Base-by-base conservation (phyloP, 2,888 invertebrate genomes). In the Odontothrips loti region DNA sequence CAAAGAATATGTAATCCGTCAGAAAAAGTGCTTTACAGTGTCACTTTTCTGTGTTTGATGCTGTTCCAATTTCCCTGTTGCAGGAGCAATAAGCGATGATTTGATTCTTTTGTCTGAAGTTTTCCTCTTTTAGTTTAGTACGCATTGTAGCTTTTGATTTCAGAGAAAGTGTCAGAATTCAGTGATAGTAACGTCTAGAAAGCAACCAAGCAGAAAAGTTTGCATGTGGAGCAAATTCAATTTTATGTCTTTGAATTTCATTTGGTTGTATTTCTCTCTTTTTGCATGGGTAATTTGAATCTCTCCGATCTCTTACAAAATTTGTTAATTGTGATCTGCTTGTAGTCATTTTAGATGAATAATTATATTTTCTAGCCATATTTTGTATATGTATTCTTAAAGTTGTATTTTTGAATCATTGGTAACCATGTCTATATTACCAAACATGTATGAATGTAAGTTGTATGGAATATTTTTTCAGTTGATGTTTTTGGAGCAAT, bases 311-410 rank as follows among this genome's bases (percentile, higher is more conserved):
- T 68, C 68, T 68, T n/a, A 23, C 68, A 23, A 68, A 68, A 68
- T 23, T 23, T 23, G n/a, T n/a, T 11, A 68, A 68, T 10, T 68
- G 68, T 68, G 68, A 68, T 68, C 68, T 68, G 68, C 68, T 68
- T 68, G n/a, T 68, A 68, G 68, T 68, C 68, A 68, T 68, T 17
- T 11, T 68, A 68, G 68, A 68, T 68, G 68, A 23, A 23, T 68
- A 68, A 23, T 68, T 68, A 68, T 68, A 23, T 68, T 68, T n/a
- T 68, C 11, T 68, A 68, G 68, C 68, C 68, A 68, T 68, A 68
- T 68, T 68, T 68, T 68, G 68, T 68, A 23, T 68, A 68, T 68
- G 63, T 63, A 20, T 17, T 58, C 15, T 11, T 68, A n/a, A 68
- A 68, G 23, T 23, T 68, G 20, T 20, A n/a, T n/a, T 68, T 68